Base-by-base conservation (phyloP, 2,888 invertebrate species). In the Apomyelois bistriatella region DNA sequence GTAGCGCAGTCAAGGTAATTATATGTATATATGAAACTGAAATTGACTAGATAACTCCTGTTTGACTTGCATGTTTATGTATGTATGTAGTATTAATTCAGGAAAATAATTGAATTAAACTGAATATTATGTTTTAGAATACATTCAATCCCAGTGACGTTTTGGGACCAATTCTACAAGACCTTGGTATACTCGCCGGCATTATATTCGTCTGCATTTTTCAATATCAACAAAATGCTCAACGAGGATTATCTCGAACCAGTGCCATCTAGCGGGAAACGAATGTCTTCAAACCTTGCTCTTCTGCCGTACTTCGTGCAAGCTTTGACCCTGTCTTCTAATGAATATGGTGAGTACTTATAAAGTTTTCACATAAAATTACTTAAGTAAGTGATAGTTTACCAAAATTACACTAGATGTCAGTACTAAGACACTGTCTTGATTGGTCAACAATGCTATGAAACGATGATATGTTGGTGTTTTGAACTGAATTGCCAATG, bases 111-210 rank as follows among this genome's bases (percentile, higher is more conserved):
- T n/a, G n/a, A n/a, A 10, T 12, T 46, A 36, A 8, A 46, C 30
- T 13, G 1, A 13, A 46, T 32, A 15, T 15, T 6, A 3, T 32
- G 0, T 74, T 74, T 55, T 60, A 89, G 89, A 54, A 64, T 79
- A 52, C 80, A 85, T 10, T 74, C 84, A 4, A 54, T 86, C 1
- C 70, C 77, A 12, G 62, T 68, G 0, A 79, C 68, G 52, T 85
- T 89, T 58, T 85, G 83, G 85, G 76, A 84, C 38, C 83, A 86
- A 60, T 78, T 80, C 56, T 84, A 84, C 64, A 84, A 82, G 58
- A 59, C 67, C 1, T 38, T 79, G 3, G 66, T 77, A 0, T 68
- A 66, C 56, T 82, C 87, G 0, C 84, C 89, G 0, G 84, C 82
- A 0, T 69, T 69, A 10, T 74, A 83, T 61, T 83, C 89, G 0